These are phyloP conservation scores for Anguilla obscura DNA, from an alignment of 2,797 vertebrate species.

Conservation along the genomic window DNA sequence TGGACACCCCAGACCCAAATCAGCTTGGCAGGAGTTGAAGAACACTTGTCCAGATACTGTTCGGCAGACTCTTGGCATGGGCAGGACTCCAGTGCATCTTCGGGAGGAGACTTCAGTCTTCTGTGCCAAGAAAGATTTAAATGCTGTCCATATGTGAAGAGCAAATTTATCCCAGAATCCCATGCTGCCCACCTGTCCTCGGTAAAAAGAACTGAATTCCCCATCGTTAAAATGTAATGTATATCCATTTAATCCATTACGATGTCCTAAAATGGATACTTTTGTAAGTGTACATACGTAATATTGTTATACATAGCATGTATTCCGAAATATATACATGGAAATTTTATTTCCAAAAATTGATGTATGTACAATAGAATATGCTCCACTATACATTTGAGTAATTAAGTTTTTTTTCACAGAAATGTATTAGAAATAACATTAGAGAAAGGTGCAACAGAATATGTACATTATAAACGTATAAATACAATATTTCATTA, in stretches of 20 bases:
- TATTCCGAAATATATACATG: not conserved
- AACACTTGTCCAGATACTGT: constrained; percentile 38
- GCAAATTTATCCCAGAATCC: not conserved
- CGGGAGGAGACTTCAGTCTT: constrained; percentile 22
- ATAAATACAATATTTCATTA: not conserved
- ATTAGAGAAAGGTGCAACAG: no score
- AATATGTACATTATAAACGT: not conserved
- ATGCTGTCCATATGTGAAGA: no score
- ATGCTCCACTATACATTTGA: not conserved
- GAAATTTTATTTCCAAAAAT: not conserved
- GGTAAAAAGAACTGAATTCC: not conserved
- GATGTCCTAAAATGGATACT: not conserved
- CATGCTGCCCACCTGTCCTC: not conserved
- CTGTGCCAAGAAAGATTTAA: constrained; percentile 13
- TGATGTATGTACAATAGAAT: not conserved
- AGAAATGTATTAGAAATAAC: no score
- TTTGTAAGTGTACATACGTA: not conserved
- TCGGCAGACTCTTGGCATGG: constrained; percentile 48
- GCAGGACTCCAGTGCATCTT: constrained; percentile 35
- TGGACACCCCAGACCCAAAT: constrained; percentile 36
- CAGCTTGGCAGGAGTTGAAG: constrained; percentile 47
- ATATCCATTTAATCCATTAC: not conserved
- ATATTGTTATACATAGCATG: not conserved
- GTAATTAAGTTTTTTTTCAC: no score
- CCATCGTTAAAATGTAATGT: not conserved